Conservation (phyloP, 2,797 vertebrate species). For the Adelosebastes latens region DNA sequence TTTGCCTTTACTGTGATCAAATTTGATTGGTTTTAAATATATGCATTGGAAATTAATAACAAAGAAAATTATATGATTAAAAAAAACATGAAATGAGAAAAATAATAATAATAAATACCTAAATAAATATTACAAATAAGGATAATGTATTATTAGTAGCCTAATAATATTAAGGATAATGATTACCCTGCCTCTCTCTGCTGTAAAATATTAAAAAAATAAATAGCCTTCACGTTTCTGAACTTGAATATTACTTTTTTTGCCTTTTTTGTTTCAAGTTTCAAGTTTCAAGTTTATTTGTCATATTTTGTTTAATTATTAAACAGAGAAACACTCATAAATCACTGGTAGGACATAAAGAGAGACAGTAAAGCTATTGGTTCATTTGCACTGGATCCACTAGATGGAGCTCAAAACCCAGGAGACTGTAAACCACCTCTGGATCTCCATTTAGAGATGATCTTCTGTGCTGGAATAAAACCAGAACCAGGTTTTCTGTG, state of each 20-base stretch:
- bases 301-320: not conserved
- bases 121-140: too few species aligned
- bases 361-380: not conserved
- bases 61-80: too few species aligned
- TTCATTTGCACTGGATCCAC: not conserved
- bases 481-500: not conserved
- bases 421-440: not conserved
- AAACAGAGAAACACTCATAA: too few species aligned
- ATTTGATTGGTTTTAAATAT: too few species aligned
- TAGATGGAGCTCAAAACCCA: conserved; percentile 49
- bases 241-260: not conserved
- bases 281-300: too few species aligned
- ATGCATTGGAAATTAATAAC: too few species aligned
- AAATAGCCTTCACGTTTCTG: not conserved
- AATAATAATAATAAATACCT: too few species aligned
- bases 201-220: not conserved
- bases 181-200: accelerated
- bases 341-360: not conserved
- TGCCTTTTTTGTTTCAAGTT: not conserved
- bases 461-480: not conserved
- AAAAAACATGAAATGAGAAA: too few species aligned
- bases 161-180: not conserved
- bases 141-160: not conserved
- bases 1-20: too few species aligned
- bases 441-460: not conserved